These are phyloP conservation scores for Cochlearius cochlearius DNA, from an alignment of 2,113 vertebrate species.

Conservation along the genomic window DNA sequence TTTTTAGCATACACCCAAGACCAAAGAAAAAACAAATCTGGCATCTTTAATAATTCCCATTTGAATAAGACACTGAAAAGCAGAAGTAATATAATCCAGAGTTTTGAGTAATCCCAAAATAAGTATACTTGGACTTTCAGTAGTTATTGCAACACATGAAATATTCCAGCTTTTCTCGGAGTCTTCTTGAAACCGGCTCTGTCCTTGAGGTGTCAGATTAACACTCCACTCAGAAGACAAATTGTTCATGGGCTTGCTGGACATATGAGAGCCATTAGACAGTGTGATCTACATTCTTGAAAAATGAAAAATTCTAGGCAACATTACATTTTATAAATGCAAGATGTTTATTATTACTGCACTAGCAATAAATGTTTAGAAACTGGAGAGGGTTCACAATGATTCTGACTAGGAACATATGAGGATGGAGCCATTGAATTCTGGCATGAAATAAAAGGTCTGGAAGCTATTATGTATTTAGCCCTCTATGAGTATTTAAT, in stretches of 20 bases:
- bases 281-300: conserved; percentile 76
- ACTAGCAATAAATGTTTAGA: conserved; percentile 84
- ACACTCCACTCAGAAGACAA: conserved; percentile 79
- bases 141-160: conserved; percentile 68
- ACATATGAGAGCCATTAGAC: conserved; percentile 82
- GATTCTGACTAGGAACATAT: conserved; percentile 82
- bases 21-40: neutral
- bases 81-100: conserved; percentile 64
- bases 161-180: conserved; percentile 56
- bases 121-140: conserved; percentile 58
- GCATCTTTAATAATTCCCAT: conserved; percentile 61
- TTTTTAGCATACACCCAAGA: conserved; percentile 34
- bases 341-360: conserved; percentile 84
- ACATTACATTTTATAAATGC: conserved; percentile 84
- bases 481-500: conserved; percentile 80
- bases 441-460: conserved; percentile 80
- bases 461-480: conserved; percentile 82
- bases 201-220: conserved; percentile 84
- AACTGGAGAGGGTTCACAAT: conserved; percentile 80
- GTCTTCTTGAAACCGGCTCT: conserved; percentile 69
- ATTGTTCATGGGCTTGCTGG: conserved; percentile 75
- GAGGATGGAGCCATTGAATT: conserved; percentile 77
- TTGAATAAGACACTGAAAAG: conserved; percentile 46
- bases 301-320: conserved; percentile 83
- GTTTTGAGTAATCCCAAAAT: conserved; percentile 37